Base-by-base conservation (phyloP, 2,888 invertebrate genomes). In the Ochropacha duplaris region DNA sequence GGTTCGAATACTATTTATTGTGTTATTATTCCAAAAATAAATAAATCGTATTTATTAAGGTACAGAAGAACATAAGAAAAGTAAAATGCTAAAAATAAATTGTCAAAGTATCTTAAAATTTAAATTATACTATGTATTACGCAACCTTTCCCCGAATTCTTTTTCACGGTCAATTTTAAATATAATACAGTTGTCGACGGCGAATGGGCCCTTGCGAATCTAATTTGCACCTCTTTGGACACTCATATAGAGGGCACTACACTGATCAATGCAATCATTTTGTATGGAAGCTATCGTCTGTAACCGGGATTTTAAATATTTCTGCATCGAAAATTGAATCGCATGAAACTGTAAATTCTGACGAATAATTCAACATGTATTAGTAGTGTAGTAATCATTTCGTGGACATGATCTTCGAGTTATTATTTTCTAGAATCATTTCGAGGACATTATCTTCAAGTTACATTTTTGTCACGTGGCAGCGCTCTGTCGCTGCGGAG, bases 91-190 rank as follows among this genome's bases (percentile, higher is more conserved):
- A 9, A 6, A 14, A 9, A 36, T n/a, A 58, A 50, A 39, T n/a
- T 16, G 31, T 12, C 12, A n/a, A 54, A 44, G 24, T 28, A 49
- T 49, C 55, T 63, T 34, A 50, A 2, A 26, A 16, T 26, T 22
- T 57, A 56, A 55, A 22, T 22, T 52, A 34, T 64, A 54, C 57
- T 72, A 68, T 69, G 66, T 57, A 49, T 57, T 57, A 57, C 68
- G 58, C 67, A 72, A 54, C 71, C 72, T 77, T 74, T 70, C 70
- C 76, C 75, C 72, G 82, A 86, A 84, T 85, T 81, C 80, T 87
- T 88, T 87, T 89, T 86, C 88, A 90, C 83, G 89, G 88, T 88
- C 89, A 89, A 91, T 90, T 90, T 90, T 83, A 86, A 90, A 86
- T 81, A 88, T 90, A 91, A 90, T 89, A 84, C 77, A 82, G 84